Evolutionary conservation across 1,140 invertebrate species (phyloP).

Genomic region (Himalopsyche phryganea): DNA sequence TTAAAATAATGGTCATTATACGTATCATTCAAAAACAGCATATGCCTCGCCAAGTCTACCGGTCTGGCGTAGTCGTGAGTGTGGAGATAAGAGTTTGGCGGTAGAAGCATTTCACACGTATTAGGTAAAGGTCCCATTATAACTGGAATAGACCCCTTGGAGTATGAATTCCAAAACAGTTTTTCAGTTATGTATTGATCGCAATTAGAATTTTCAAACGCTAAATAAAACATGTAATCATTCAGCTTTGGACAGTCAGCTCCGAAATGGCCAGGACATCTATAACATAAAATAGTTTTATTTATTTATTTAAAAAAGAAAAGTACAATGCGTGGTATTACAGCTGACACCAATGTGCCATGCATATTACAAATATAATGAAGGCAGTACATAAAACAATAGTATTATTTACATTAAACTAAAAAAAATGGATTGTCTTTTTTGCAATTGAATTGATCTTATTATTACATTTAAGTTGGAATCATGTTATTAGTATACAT

Average conservation of each 20-base stretch:
- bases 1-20: slow-evolving; percentile 36
- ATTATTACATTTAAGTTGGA: too few relatives aligned
- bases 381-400: too few relatives aligned
- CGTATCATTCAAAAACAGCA: slow-evolving; percentile 50
- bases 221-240: slow-evolving; percentile 70
- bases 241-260: slow-evolving; percentile 55
- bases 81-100: slow-evolving; percentile 68
- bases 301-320: too few relatives aligned
- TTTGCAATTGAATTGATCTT: too few relatives aligned
- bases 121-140: slow-evolving; percentile 58
- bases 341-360: too few relatives aligned
- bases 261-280: slow-evolving; percentile 60
- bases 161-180: slow-evolving; percentile 62
- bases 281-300: too few relatives aligned
- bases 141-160: slow-evolving; percentile 65
- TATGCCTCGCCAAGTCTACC: slow-evolving; percentile 54
- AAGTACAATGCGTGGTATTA: background rate
- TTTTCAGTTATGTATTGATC: slow-evolving; percentile 72
- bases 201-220: slow-evolving; percentile 73
- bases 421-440: too few relatives aligned
- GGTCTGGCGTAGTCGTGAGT: slow-evolving; percentile 67
- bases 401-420: too few relatives aligned
- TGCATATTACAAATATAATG: too few relatives aligned
- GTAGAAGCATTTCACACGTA: slow-evolving; percentile 56
- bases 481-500: too few relatives aligned